Conservation (phyloP, 2,113 vertebrate species). For the Vombatus ursinus region DNA sequence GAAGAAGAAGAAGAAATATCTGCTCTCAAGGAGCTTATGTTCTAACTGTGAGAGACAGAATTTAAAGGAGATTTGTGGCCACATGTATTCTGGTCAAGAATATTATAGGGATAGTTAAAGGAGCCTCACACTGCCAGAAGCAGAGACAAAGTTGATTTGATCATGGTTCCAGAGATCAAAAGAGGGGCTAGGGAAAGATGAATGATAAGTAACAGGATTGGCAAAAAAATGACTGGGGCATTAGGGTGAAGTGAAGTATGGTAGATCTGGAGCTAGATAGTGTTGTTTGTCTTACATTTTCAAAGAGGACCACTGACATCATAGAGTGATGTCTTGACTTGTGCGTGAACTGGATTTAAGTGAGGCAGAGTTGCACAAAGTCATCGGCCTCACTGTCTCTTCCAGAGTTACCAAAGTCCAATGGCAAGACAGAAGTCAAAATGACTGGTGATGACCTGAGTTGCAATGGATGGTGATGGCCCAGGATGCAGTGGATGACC, state of each 20-base stretch:
- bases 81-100: neutral
- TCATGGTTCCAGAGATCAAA: neutral
- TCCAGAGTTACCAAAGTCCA: neutral
- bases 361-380: neutral
- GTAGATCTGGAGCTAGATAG: neutral
- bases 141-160: neutral
- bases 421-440: neutral
- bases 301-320: neutral
- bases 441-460: too few species aligned
- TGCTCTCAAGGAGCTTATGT: neutral
- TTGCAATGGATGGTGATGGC: too few species aligned
- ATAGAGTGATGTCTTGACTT: neutral
- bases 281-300: neutral
- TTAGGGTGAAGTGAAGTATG: neutral
- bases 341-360: neutral
- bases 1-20: neutral
- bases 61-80: neutral
- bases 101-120: neutral
- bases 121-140: neutral
- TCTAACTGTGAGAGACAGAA: neutral
- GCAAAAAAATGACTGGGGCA: neutral
- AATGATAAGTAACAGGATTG: neutral
- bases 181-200: neutral
- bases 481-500: neutral
- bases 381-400: neutral